Evolutionary conservation across 2,888 invertebrate genomes (phyloP).

Genomic region (Drosophila greeni): DNA sequence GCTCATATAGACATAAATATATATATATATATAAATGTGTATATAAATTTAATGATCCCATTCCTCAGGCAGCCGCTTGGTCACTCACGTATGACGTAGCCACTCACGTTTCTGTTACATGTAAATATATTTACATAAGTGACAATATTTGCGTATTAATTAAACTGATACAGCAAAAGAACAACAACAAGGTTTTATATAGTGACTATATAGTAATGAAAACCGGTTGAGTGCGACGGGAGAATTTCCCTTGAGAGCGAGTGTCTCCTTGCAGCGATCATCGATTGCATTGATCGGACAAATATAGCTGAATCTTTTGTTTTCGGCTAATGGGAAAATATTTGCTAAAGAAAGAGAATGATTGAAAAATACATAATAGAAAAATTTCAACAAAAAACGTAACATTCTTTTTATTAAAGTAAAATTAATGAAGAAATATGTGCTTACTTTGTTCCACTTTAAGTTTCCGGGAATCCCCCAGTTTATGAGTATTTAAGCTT

Average conservation of each 20-base stretch:
- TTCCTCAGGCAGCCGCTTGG: neutral
- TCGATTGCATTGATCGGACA: conserved; percentile 5
- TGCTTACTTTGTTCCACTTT: neutral
- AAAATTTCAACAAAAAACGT: neutral
- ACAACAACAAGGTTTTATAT: neutral
- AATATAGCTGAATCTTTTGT: conserved; percentile 26
- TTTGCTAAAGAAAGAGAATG: neutral
- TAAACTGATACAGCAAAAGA: conserved; percentile 47
- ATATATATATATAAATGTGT: conserved; percentile 2
- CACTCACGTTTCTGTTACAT: conserved; percentile 24
- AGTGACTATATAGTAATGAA: neutral
- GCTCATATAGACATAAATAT: neutral
- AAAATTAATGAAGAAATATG: too few relatives aligned
- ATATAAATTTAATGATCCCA: conserved; percentile 8
- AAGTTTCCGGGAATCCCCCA: neutral
- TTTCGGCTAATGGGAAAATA: neutral
- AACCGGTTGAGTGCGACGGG: conserved; percentile 43
- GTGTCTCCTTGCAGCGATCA: conserved; percentile 21
- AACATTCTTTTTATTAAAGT: too few relatives aligned
- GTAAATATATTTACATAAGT: conserved; percentile 55
- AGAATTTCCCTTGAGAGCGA: conserved; percentile 19
- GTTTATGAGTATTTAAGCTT: neutral
- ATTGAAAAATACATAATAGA: neutral
- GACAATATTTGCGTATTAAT: conserved; percentile 66
- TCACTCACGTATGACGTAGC: conserved; percentile 42